A percentile compares a stretch with the other conserved stretches of the same genome.
Conservation (phyloP, 2,888 invertebrate genomes). For the Parthenolecanium corni region DNA sequence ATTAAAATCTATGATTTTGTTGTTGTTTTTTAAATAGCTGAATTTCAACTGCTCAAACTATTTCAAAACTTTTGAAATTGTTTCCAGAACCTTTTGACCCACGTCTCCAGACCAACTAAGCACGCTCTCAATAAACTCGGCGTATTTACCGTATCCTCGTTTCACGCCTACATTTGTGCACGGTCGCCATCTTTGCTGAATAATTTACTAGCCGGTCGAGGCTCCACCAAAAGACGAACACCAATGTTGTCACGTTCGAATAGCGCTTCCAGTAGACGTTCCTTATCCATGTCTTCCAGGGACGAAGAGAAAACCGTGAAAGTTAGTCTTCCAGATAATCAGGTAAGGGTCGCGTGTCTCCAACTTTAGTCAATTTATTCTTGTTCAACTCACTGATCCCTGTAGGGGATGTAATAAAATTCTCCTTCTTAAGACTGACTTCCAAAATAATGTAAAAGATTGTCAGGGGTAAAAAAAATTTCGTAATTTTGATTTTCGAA, state of each 20-base stretch:
- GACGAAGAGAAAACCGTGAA: conserved; percentile 79
- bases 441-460: too few species aligned
- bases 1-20: not conserved
- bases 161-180: conserved; percentile 95
- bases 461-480: too few species aligned
- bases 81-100: conserved; percentile 81
- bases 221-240: conserved; percentile 79
- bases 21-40: not conserved
- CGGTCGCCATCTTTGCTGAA: conserved; percentile 85
- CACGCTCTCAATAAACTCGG: conserved; percentile 87
- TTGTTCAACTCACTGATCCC: too few species aligned
- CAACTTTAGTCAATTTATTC: too few species aligned
- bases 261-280: conserved; percentile 74
- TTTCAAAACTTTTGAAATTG: conserved; percentile 33
- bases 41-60: too few species aligned
- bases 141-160: conserved; percentile 93
- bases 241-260: conserved; percentile 83
- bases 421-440: too few species aligned
- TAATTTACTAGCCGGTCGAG: conserved; percentile 79
- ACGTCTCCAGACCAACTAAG: conserved; percentile 90
- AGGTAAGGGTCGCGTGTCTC: conserved; percentile 38
- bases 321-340: conserved; percentile 76
- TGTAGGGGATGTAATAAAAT: too few species aligned
- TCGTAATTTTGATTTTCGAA: too few species aligned
- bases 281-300: conserved; percentile 67